Evolutionary conservation across 92 coral and sea anemone species (phyloP).

Genomic region (Zoanthus solanderi): DNA sequence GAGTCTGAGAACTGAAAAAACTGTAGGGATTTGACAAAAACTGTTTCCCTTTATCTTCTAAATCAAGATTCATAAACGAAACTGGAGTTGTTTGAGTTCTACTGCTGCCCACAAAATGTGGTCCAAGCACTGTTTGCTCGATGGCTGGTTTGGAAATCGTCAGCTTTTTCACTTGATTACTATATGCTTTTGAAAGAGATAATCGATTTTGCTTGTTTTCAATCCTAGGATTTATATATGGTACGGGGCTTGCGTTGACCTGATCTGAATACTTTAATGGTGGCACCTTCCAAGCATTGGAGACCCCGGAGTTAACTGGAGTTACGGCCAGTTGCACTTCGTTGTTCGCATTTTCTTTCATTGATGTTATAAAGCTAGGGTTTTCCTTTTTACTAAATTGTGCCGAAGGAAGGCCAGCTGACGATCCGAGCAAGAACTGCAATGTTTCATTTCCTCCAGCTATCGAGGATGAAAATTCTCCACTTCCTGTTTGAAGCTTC

Average conservation of each 20-base stretch:
- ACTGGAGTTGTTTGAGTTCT: background rate
- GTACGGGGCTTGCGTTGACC: background rate
- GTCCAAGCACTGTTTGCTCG: background rate
- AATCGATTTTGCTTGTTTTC: background rate
- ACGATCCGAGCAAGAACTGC: background rate
- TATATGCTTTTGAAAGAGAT: background rate
- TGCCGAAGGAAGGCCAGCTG: background rate
- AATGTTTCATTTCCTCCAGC: background rate
- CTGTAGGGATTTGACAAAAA: background rate
- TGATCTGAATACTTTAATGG: slow-evolving; percentile 9
- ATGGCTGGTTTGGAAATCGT: background rate
- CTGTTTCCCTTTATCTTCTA: background rate
- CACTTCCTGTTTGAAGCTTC: background rate
- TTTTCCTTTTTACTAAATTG: background rate
- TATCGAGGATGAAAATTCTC: background rate
- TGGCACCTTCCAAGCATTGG: slow-evolving; percentile 27
- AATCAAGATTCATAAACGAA: background rate
- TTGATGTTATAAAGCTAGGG: background rate
- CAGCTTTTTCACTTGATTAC: background rate
- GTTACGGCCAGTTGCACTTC: background rate
- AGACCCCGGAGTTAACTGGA: background rate
- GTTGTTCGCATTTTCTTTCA: background rate
- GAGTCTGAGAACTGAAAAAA: background rate
- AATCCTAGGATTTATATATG: background rate
- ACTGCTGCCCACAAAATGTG: background rate